Evolutionary conservation across 2,888 invertebrate genomes (phyloP), one percentile per base, ranked within the genome.

Genomic region (Orchestes rusci): DNA sequence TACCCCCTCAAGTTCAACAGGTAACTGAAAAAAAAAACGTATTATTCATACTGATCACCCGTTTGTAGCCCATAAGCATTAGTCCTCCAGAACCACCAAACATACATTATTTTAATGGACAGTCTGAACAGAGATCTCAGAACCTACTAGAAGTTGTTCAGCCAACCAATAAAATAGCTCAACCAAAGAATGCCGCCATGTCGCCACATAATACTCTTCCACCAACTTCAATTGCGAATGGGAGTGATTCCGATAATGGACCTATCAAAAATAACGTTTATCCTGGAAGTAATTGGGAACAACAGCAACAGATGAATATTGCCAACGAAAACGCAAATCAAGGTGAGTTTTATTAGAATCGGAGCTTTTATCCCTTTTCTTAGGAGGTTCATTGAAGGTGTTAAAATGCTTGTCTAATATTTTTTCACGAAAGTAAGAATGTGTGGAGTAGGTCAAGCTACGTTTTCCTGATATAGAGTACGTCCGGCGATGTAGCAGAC

Each of bases 211-310:
- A 5, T 23, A 5, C 5, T 7, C 2, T 45, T 7, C 35, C 42
- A 7, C 38, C 16, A 16, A 15, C 8, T 13, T 38, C 40, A 36
- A 18, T 44, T 13, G 10, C 20, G 8, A 48, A 48, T 30, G 17
- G 33, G 12, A 16, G 13, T 12, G 28, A 38, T n/a, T 37, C 43
- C 16, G 34, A 35, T n/a, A 36, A 28, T 20, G 49, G 49, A 13
- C 45, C 50, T 4, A 40, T 50, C 3, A 45, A 50, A 19, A 50
- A 50, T 31, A 50, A 50, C 16, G 43, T 46, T 5, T 50, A 39
- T 40, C 50, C 50, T 7, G 16, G 8, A 5, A 50, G 23, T 30
- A 50, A 39, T 16, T 50, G 50, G 50, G 45, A 50, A 20, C 49
- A 45, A 18, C 41, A 44, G 15, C 40, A 39, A 30, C n/a, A 13